These are phyloP conservation scores for Drosophila prosaltans DNA, from an alignment of 1,140 invertebrate genomes.

Conservation along the genomic window DNA sequence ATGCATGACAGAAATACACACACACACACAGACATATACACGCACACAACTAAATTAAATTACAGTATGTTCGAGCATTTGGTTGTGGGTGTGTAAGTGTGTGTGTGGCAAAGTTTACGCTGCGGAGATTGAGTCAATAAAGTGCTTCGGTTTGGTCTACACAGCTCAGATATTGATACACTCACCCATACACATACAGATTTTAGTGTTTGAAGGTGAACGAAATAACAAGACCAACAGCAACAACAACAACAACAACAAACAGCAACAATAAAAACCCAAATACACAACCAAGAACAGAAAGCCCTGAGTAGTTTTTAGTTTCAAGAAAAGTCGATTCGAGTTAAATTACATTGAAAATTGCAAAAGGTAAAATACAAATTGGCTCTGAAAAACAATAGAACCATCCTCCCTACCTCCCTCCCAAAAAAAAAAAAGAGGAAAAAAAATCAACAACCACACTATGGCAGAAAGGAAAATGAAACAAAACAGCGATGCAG, in stretches of 20 bases:
- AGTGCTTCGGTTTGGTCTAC: conserved; percentile 59
- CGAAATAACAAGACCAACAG: conserved; percentile 16
- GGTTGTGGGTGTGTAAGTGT: conserved; percentile 23
- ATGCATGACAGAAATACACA: conserved; percentile 61
- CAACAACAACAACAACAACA: conserved; percentile 23
- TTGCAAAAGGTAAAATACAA: conserved; percentile 54
- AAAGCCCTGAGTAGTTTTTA: conserved; percentile 50
- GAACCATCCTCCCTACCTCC: too few species aligned
- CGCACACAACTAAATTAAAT: conserved; percentile 63
- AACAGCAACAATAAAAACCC: conserved; percentile 38
- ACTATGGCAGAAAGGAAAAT: conserved; percentile 6
- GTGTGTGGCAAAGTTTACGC: conserved; percentile 65
- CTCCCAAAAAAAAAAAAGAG: conserved; percentile 6
- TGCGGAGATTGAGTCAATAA: conserved; percentile 76
- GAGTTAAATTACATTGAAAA: conserved; percentile 79
- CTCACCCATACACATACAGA: conserved; percentile 31
- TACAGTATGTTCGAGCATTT: conserved; percentile 53
- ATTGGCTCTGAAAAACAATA: conserved; percentile 57
- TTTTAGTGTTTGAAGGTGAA: conserved; percentile 40
- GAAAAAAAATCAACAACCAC: too few species aligned
- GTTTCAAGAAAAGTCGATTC: conserved; percentile 57
- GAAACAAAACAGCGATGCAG: conserved; percentile 32
- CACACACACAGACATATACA: conserved; percentile 17
- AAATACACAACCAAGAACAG: conserved; percentile 3
- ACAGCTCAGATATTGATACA: conserved; percentile 66